A percentile compares a stretch with the other conserved stretches of the same genome.
Conservation (phyloP, 2,797 vertebrate genomes). For the Hemitrygon akajei region DNA sequence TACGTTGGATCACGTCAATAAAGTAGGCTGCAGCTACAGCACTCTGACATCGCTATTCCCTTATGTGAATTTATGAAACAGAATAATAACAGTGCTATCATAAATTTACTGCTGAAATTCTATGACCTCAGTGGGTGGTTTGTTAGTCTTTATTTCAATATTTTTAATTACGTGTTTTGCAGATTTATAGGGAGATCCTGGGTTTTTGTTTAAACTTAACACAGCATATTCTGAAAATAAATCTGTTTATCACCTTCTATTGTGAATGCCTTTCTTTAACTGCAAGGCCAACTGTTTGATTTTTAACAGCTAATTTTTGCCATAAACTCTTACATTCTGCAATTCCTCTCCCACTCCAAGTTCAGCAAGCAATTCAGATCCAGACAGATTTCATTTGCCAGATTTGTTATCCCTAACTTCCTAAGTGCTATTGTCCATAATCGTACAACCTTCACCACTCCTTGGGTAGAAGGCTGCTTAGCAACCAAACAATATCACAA, state of each 20-base stretch:
- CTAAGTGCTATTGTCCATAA: background rate
- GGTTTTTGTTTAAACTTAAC: background rate
- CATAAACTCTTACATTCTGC: background rate
- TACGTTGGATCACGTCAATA: background rate
- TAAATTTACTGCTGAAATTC: background rate
- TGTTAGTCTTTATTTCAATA: background rate
- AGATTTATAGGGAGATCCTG: background rate
- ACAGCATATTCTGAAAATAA: background rate
- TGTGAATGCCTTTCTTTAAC: background rate
- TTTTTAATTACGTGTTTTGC: slow-evolving; percentile 14
- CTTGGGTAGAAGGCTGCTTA: no score
- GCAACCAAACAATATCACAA: no score
- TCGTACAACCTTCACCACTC: background rate
- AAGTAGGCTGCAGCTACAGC: background rate
- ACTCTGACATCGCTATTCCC: slow-evolving; percentile 6
- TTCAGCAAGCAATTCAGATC: background rate
- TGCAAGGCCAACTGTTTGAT: background rate
- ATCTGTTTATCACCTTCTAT: background rate
- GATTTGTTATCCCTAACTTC: background rate
- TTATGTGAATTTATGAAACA: background rate
- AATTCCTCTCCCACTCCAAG: background rate
- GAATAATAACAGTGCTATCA: background rate
- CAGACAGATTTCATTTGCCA: background rate
- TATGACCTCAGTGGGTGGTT: background rate
- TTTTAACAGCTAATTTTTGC: background rate